Base-by-base conservation (phyloP, 2,888 invertebrate genomes). In the Neocrepidodera transversa region DNA sequence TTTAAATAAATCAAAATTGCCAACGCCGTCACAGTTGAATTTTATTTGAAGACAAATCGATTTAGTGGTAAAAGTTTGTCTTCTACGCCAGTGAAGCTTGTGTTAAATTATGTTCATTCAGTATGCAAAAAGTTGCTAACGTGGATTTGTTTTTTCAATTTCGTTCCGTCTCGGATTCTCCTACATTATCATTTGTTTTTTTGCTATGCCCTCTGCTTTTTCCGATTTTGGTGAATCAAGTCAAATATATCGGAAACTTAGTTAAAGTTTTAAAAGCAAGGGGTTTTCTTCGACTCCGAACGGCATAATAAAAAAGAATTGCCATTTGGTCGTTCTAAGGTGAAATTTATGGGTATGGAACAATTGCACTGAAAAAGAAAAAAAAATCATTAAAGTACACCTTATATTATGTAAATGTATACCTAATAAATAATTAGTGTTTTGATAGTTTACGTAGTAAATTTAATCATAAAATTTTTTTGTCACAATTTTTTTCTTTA, bases 91-190 rank as follows among this genome's bases (percentile, higher is more conserved):
- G n/a, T n/a, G n/a, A n/a, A n/a, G 8, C 50, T 50, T 42, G 28
- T 50, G 42, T 43, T 50, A 60, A 63, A 63, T 60, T 60, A 63
- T 57, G 54, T 60, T 60, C 56, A 57, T 57, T 60, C 49, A 40
- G 35, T 14, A 38, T 45, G 49, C 30, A 57, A 57, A 53, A 57
- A 57, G 49, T 43, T 53, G 52, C 35, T 26, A 60, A 57, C 56
- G 51, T 57, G 38, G 57, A 57, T 60, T 60, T 60, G 49, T 57
- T 60, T 47, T 45, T 57, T 53, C 57, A 53, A 32, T 49, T 52
- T 23, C 43, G 43, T 49, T 45, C 20, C 42, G 38, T 36, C 40
- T 11, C 45, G 14, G 53, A 35, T 45, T 53, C 43, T 32, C n/a
- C 26, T 23, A 36, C 45, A 53, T 53, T 45, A 43, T 53, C 45